Evolutionary conservation across 2,797 vertebrate genomes (phyloP).

Genomic region (Lagorchestes hirsutus): DNA sequence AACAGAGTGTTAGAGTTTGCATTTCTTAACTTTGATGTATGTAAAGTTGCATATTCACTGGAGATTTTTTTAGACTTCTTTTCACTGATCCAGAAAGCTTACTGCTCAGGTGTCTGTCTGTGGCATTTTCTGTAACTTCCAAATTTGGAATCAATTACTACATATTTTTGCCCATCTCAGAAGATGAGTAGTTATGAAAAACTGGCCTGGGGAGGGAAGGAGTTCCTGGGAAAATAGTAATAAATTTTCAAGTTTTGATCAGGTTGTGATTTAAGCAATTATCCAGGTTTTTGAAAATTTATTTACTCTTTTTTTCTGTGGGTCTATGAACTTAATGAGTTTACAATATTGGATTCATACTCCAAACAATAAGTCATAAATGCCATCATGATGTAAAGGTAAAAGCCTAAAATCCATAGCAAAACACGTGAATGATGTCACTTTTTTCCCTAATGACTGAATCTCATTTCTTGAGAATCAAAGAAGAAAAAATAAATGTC

Average conservation of each 20-base stretch:
- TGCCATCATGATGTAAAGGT: not conserved
- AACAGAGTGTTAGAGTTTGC: slow-evolving; percentile 16
- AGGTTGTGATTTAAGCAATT: not conserved
- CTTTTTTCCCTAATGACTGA: not conserved
- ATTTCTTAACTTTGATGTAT: not conserved
- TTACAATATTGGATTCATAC: not conserved
- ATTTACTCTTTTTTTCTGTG: not conserved
- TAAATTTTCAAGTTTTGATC: not conserved
- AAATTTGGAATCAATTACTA: not conserved
- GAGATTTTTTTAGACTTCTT: slow-evolving; percentile 15
- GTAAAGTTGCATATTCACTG: slow-evolving; percentile 38
- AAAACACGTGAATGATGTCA: not conserved
- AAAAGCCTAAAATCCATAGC: not conserved
- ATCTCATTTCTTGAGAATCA: not conserved
- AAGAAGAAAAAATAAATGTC: not conserved
- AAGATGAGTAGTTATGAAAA: not conserved
- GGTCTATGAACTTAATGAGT: not conserved
- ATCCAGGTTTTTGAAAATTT: not conserved
- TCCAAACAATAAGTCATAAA: not conserved
- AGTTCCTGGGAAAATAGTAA: not conserved
- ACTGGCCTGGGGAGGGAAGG: not conserved
- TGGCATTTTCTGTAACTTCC: not conserved
- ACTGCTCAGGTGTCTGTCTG: not conserved
- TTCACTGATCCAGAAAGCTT: not conserved
- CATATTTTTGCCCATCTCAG: not conserved